phyloP scores from a whole-genome alignment of 2,113 vertebrate genomes.

The Cyprinodon brontotheroides region DNA sequence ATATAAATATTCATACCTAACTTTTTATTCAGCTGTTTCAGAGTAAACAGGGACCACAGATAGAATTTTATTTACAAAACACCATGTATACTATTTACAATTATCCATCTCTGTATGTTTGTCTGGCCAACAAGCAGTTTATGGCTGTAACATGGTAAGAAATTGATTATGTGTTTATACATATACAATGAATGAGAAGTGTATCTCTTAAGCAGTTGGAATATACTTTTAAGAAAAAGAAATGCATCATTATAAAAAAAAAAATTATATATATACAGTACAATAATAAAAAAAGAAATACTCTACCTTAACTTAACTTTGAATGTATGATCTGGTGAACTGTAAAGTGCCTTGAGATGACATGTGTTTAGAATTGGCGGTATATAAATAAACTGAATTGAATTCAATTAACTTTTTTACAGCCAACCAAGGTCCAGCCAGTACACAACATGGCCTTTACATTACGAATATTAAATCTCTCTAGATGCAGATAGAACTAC shows the following conservation, averaged over 20 bases:
- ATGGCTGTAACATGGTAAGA: neutral
- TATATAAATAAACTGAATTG: too few relatives aligned
- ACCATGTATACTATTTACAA: too few relatives aligned
- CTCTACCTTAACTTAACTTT: too few relatives aligned
- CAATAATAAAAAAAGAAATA: too few relatives aligned
- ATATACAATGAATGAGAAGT: neutral
- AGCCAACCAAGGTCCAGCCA: slow-evolving; percentile 5
- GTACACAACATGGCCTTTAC: slow-evolving; percentile 29
- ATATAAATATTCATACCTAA: neutral
- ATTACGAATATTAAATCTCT: slow-evolving; percentile 31
- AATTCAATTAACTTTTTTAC: slow-evolving; percentile 27
- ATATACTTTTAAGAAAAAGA: neutral
- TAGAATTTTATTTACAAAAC: neutral
- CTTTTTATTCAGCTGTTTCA: neutral
- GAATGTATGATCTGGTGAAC: too few relatives aligned
- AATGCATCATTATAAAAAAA: too few relatives aligned
- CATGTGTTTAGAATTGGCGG: too few relatives aligned
- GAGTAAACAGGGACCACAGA: neutral
- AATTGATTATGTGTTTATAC: neutral
- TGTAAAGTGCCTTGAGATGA: too few relatives aligned
- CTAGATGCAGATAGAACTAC: slow-evolving; percentile 33
- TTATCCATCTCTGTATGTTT: too few relatives aligned
- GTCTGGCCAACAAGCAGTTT: too few relatives aligned
- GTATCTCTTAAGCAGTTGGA: neutral
- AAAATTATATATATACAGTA: too few relatives aligned